phyloP scores from a whole-genome alignment of 2,797 vertebrate species.

The Galagoides demidoff region DNA sequence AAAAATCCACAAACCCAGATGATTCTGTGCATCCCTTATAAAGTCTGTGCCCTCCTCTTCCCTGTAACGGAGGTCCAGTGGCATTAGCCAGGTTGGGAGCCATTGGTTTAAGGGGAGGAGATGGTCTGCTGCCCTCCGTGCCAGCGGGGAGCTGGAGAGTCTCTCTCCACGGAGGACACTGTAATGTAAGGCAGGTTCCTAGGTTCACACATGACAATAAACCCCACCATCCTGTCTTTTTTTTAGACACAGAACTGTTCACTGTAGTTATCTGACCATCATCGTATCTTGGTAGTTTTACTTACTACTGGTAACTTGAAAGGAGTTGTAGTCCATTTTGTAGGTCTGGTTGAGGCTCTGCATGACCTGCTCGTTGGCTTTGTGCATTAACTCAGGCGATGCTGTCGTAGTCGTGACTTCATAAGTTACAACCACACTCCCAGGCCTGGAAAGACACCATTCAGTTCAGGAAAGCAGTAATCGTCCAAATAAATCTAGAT shows the following conservation, averaged over 20 bases:
- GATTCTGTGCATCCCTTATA: neutral
- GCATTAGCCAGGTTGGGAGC: neutral
- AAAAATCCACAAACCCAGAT: neutral
- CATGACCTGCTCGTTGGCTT: conserved; percentile 78
- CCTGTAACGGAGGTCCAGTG: rapidly evolving
- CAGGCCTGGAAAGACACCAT: conserved; percentile 85
- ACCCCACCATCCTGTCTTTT: neutral
- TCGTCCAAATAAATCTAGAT: conserved; percentile 11
- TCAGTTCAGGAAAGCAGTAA: conserved; percentile 36
- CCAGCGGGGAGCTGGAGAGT: neutral
- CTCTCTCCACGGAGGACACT: neutral
- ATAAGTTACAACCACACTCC: conserved; percentile 88
- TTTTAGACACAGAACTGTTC: no score
- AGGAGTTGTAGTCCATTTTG: conserved; percentile 58
- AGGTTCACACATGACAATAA: neutral
- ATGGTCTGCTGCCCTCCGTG: no score
- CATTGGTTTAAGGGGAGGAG: neutral
- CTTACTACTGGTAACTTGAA: conserved; percentile 77
- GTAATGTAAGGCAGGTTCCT: neutral
- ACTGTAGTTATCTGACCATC: no score
- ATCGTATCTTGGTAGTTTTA: neutral
- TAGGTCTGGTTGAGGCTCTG: conserved; percentile 68
- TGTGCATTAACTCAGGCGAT: conserved; percentile 58
- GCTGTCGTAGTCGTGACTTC: conserved; percentile 76
- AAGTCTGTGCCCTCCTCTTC: neutral